Evolutionary conservation across 2,113 vertebrate species (phyloP).

Genomic region (Ammodytes marinus): DNA sequence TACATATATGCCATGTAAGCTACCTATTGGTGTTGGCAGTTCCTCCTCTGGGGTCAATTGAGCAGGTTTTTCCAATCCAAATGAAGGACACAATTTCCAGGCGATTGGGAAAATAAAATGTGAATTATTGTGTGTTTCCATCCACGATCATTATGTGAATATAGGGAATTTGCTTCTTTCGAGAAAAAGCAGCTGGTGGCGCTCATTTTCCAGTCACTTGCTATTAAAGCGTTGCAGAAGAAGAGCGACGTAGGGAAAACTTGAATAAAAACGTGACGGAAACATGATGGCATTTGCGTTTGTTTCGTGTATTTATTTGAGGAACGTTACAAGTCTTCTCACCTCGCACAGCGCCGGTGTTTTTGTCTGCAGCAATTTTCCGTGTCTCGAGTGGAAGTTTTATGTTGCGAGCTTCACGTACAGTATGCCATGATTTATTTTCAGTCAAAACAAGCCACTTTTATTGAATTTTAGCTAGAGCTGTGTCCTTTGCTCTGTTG

Average conservation of each 20-base stretch:
- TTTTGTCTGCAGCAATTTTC: neutral
- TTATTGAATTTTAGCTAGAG: too few species aligned
- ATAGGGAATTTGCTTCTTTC: neutral
- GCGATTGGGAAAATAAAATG: neutral
- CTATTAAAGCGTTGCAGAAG: neutral
- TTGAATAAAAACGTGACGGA: neutral
- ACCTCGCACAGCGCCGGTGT: neutral
- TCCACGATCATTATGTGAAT: neutral
- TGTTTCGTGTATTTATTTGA: neutral
- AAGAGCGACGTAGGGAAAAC: neutral
- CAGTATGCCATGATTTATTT: too few species aligned
- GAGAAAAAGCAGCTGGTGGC: neutral
- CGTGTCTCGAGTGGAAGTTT: too few species aligned
- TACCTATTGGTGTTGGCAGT: too few species aligned
- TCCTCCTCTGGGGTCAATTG: neutral
- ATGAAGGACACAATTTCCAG: neutral
- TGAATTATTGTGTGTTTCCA: neutral
- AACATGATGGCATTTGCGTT: neutral
- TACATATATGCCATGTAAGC: neutral
- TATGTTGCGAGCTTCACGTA: too few species aligned
- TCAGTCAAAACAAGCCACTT: too few species aligned
- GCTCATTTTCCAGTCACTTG: neutral
- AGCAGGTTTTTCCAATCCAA: neutral
- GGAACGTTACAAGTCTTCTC: neutral
- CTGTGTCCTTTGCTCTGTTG: too few species aligned